phyloP scores from a whole-genome alignment of 1,140 invertebrate species.

The Drosophila kohkoa region DNA sequence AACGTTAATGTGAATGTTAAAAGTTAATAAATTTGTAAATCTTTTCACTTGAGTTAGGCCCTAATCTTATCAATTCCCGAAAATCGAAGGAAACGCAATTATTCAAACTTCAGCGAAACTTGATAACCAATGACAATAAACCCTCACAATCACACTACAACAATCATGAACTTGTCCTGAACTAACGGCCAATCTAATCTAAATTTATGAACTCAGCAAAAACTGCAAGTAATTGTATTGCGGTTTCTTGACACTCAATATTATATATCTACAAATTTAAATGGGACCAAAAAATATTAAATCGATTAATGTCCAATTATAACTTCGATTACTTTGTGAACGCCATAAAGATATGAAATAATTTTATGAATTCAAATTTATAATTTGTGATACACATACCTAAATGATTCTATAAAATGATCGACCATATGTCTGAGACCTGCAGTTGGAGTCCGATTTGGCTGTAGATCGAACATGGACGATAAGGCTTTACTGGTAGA shows the following conservation, averaged over 20 bases:
- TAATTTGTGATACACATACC: neutral
- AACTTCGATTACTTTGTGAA: neutral
- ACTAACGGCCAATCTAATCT: neutral
- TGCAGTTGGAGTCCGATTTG: neutral
- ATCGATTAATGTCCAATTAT: neutral
- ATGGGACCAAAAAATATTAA: neutral
- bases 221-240: neutral
- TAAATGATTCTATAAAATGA: constrained; percentile 12
- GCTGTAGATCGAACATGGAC: constrained; percentile 2
- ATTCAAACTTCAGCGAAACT: neutral
- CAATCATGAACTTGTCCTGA: neutral
- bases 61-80: neutral
- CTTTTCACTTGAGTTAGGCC: neutral
- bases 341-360: constrained; percentile 1
- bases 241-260: neutral
- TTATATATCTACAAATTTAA: too few relatives aligned
- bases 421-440: neutral
- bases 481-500: constrained; percentile 25
- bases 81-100: neutral
- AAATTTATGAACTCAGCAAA: neutral
- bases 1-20: neutral
- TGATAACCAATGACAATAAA: neutral
- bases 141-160: neutral
- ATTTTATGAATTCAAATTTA: neutral
- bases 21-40: neutral